Evolutionary conservation across 37 sponge, comb jelly and placozoan species (phyloP).

Genomic region (Agelas oroides): DNA sequence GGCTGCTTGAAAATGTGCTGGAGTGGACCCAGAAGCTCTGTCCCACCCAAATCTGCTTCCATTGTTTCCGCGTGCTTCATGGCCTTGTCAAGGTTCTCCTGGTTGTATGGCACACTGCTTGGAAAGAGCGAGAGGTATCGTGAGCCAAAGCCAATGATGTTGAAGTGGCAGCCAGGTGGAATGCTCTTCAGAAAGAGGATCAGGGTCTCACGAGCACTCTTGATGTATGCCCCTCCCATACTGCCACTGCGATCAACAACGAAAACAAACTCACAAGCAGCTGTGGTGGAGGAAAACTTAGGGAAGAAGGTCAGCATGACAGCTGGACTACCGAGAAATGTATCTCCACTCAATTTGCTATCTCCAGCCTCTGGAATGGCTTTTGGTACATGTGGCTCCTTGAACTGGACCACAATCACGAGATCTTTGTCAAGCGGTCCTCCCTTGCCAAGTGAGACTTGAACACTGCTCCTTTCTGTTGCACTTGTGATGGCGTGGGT

Average conservation of each 20-base stretch:
- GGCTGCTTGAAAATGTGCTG: constrained; percentile 49
- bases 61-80: constrained; percentile 30
- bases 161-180: constrained; percentile 62
- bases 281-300: background rate
- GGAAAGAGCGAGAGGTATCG: constrained; percentile 50
- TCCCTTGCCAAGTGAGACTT: constrained; percentile 15
- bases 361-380: constrained; percentile 50
- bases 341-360: background rate
- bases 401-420: constrained; percentile 34
- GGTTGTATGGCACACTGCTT: constrained; percentile 43
- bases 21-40: constrained; percentile 57
- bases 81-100: constrained; percentile 57
- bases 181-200: constrained; percentile 62
- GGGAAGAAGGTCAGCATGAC: constrained; percentile 71
- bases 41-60: constrained; percentile 73
- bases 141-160: constrained; percentile 80
- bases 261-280: constrained; percentile 74
- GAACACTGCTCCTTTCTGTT: background rate
- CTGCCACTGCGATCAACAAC: constrained; percentile 76
- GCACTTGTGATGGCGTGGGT: constrained; percentile 46
- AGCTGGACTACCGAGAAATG: constrained; percentile 33
- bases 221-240: constrained; percentile 65
- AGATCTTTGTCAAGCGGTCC: constrained; percentile 36
- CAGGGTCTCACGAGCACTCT: constrained; percentile 58
- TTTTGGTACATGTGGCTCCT: constrained; percentile 44